These are phyloP conservation scores for Sinocyclocheilus maitianheensis DNA, from an alignment of 2,113 vertebrate species.

Conservation along the genomic window DNA sequence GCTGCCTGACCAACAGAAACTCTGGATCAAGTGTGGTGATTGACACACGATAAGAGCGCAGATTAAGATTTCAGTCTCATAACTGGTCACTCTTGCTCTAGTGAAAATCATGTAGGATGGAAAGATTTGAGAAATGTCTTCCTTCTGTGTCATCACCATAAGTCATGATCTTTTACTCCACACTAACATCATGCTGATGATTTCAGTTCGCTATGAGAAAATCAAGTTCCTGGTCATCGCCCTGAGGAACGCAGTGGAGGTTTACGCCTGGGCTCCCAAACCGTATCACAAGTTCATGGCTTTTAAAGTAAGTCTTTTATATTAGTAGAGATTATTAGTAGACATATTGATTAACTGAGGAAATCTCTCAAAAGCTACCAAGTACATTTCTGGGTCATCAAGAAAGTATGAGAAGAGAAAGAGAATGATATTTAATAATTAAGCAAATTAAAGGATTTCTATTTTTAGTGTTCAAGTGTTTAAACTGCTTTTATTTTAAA, in stretches of 20 bases:
- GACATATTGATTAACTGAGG: too few relatives aligned
- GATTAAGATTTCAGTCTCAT: neutral
- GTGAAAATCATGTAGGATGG: neutral
- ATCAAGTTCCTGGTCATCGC: conserved; percentile 95
- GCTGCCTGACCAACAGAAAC: neutral
- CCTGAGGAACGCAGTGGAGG: conserved; percentile 92
- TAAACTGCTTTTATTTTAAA: too few relatives aligned
- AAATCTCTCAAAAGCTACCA: too few relatives aligned
- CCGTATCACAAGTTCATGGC: conserved; percentile 98
- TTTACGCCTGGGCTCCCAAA: conserved; percentile 95
- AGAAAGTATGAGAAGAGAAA: too few relatives aligned
- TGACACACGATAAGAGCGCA: neutral
- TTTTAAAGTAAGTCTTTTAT: conserved; percentile 84
- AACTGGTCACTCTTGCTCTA: neutral
- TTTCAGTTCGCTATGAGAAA: conserved; percentile 89
- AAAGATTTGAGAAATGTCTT: neutral
- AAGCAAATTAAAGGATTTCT: too few relatives aligned
- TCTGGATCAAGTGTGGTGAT: neutral
- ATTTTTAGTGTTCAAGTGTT: too few relatives aligned
- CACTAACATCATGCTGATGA: neutral
- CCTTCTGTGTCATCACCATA: neutral
- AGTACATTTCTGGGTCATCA: too few relatives aligned
- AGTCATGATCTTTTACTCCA: neutral
- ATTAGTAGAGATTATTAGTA: too few relatives aligned
- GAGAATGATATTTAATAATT: too few relatives aligned